These are phyloP conservation scores for pig (Sus scrofa) DNA, from an alignment of 2,113 vertebrate genomes.

Conservation along the genomic window T2T-Sscrofa CM000819.6:120831001-120831500, in stretches of 20 bases:
- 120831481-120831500: not conserved
- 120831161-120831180: too few relatives aligned
- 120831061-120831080: not conserved
- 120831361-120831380: not conserved
- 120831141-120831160: too few relatives aligned
- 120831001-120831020: not conserved
- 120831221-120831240: not conserved
- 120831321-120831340: not conserved
- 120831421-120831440: not conserved
- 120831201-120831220: too few relatives aligned
- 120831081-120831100: not conserved
- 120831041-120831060: not conserved
- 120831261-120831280: not conserved
- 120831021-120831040: not conserved
- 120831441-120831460: not conserved
- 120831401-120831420: not conserved
- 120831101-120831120: not conserved
- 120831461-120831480: not conserved
- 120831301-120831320: not conserved
- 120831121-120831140: too few relatives aligned
- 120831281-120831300: not conserved
- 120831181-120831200: too few relatives aligned
- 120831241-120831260: not conserved
- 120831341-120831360: not conserved
- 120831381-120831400: not conserved